phyloP scores from a whole-genome alignment of 1,140 invertebrate species.

The Asobara japonica region DNA sequence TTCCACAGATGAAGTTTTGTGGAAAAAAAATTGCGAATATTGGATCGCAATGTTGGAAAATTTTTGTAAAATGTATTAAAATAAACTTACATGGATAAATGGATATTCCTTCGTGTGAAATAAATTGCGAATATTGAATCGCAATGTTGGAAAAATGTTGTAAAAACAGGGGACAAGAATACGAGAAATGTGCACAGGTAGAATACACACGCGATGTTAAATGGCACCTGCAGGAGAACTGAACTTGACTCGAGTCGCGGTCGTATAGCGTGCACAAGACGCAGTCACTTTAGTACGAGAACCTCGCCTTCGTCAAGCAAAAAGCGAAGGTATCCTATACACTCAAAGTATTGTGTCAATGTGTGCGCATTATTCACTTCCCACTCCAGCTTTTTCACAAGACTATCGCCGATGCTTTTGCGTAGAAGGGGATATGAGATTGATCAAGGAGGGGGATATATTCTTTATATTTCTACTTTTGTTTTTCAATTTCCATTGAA shows the following conservation, averaged over 20 bases:
- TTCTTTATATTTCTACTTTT: too few relatives aligned
- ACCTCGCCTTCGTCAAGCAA: not conserved
- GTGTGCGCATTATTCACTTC: not conserved
- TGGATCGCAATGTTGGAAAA: too few relatives aligned
- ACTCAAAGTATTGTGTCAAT: not conserved
- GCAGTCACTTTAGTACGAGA: not conserved
- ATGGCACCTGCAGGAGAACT: slow-evolving; percentile 7
- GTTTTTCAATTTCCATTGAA: too few relatives aligned
- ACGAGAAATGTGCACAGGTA: not conserved
- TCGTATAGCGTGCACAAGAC: not conserved
- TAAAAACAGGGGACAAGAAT: not conserved
- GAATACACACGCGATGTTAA: not conserved
- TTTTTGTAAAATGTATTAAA: too few relatives aligned
- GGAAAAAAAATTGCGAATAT: too few relatives aligned
- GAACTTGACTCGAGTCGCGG: slow-evolving; percentile 12
- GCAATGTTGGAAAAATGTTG: not conserved
- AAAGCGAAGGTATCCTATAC: not conserved
- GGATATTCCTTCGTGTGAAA: too few relatives aligned
- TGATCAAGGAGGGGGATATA: too few relatives aligned
- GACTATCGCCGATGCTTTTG: not conserved
- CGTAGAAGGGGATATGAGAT: too few relatives aligned
- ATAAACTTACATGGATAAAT: too few relatives aligned
- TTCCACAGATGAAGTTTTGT: too few relatives aligned
- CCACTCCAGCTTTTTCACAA: not conserved
- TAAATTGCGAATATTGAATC: too few relatives aligned